These are phyloP conservation scores for Microplitis mediator DNA, from an alignment of 1,140 invertebrate genomes.

Conservation along the genomic window DNA sequence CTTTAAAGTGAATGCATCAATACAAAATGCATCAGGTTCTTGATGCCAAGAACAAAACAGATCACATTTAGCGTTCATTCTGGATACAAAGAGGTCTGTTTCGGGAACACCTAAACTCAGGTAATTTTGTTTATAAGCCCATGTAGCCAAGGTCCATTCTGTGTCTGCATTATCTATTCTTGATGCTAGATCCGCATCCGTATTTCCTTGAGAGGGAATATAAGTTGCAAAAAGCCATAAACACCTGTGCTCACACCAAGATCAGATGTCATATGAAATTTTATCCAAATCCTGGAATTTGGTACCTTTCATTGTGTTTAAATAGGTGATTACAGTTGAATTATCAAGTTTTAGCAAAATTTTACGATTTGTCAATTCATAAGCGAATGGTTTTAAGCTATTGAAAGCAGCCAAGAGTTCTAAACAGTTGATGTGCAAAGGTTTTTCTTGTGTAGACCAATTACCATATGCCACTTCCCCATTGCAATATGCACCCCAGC, in stretches of 20 bases:
- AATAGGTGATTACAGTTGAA: background rate
- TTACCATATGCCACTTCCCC: background rate
- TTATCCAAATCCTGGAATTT: background rate
- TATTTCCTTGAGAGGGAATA: conserved; percentile 21
- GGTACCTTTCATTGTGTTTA: background rate
- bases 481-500: background rate
- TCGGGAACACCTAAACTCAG: background rate
- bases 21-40: background rate
- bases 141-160: background rate
- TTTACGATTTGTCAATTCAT: background rate
- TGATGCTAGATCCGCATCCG: conserved; percentile 13
- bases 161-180: conserved; percentile 13
- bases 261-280: conserved; percentile 21
- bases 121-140: background rate
- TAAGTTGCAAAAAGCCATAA: conserved; percentile 28
- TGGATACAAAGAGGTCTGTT: conserved; percentile 7
- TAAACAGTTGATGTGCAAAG: background rate
- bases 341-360: background rate
- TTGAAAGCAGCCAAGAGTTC: background rate
- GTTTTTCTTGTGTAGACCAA: background rate
- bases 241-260: conserved; percentile 32
- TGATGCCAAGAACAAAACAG: conserved; percentile 12
- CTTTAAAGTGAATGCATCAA: conserved; percentile 13
- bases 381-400: background rate
- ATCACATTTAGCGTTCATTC: background rate